Evolutionary conservation across 2,113 vertebrate genomes (phyloP).

Genomic region (Eublepharis macularius): DNA sequence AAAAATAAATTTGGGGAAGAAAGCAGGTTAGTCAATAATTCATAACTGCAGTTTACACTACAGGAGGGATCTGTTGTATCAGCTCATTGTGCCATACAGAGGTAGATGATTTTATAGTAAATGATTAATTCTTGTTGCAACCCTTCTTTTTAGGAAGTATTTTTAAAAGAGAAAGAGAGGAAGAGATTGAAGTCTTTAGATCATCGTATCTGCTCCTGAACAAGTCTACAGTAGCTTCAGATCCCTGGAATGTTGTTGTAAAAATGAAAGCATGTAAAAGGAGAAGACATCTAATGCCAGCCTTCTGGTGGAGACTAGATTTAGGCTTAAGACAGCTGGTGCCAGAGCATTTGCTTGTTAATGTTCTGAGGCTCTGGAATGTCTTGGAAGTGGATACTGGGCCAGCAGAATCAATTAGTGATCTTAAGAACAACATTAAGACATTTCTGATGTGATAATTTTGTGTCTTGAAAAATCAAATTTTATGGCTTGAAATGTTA

Average conservation of each 20-base stretch:
- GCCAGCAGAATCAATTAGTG: slow-evolving; percentile 56
- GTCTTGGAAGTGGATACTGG: slow-evolving; percentile 51
- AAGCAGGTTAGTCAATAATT: background rate
- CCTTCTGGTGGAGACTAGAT: slow-evolving; percentile 63
- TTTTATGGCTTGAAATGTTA: background rate
- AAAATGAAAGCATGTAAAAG: slow-evolving; percentile 63
- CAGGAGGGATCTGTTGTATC: background rate
- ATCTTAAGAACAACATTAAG: slow-evolving; percentile 42
- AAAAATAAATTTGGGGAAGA: background rate
- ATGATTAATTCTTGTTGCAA: background rate
- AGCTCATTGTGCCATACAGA: fast-evolving
- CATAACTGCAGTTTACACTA: background rate
- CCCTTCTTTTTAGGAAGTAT: background rate
- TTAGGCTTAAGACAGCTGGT: slow-evolving; percentile 68
- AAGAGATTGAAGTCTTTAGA: background rate
- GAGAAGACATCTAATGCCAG: slow-evolving; percentile 55
- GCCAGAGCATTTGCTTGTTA: slow-evolving; percentile 53
- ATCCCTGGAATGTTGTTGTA: slow-evolving; percentile 55
- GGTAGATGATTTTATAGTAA: background rate
- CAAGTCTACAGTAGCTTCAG: slow-evolving; percentile 30
- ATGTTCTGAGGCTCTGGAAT: slow-evolving; percentile 45
- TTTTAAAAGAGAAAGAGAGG: background rate
- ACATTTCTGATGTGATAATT: slow-evolving; percentile 19
- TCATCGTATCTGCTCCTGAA: slow-evolving; percentile 27
- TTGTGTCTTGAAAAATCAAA: background rate